phyloP scores from a whole-genome alignment of 2,888 invertebrate species.

The Pterostichus niger region DNA sequence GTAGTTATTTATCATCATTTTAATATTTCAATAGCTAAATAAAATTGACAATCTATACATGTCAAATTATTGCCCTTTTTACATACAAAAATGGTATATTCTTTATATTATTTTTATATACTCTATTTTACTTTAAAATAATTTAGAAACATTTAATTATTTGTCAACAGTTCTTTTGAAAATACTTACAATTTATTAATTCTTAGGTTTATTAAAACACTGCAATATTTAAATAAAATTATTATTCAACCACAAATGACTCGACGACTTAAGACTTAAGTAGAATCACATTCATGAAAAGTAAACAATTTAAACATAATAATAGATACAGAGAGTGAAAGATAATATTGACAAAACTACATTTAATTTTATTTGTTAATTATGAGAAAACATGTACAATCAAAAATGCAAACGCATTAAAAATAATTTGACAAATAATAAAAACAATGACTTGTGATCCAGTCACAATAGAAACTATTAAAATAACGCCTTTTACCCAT shows the following conservation, averaged over 20 bases:
- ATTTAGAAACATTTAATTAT: too few relatives aligned
- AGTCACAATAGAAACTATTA: too few relatives aligned
- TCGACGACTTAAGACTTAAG: background rate
- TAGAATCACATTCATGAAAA: background rate
- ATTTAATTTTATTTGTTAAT: background rate
- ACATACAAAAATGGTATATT: too few relatives aligned
- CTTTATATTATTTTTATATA: too few relatives aligned
- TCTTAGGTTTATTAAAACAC: background rate
- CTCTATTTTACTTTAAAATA: too few relatives aligned
- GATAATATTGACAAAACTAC: background rate
- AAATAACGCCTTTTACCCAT: too few relatives aligned
- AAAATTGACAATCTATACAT: too few relatives aligned
- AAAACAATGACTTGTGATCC: too few relatives aligned
- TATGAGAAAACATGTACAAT: background rate
- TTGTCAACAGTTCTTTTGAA: background rate
- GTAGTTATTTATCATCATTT: too few relatives aligned
- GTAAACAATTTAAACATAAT: constrained; percentile 8
- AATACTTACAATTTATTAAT: background rate
- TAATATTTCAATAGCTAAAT: too few relatives aligned
- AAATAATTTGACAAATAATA: background rate
- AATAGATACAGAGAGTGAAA: constrained; percentile 32
- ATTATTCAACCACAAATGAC: constrained; percentile 15
- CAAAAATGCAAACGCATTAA: background rate
- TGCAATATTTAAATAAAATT: background rate
- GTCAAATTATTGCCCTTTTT: too few relatives aligned